Evolutionary conservation across 2,113 vertebrate species (phyloP).

Genomic region (Atherinomorus stipes): DNA sequence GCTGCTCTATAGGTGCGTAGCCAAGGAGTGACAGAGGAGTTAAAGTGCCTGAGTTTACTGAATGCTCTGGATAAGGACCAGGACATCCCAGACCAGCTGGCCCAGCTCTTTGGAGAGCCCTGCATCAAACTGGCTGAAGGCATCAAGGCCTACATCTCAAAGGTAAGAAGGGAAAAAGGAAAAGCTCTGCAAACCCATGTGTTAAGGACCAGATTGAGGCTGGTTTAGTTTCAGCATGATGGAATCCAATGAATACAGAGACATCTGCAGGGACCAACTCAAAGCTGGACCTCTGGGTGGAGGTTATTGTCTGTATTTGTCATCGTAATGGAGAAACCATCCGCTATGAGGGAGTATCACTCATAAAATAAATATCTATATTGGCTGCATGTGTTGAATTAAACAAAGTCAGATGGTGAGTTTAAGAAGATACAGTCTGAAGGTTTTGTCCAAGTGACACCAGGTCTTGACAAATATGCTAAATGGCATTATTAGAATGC

Average conservation of each 20-base stretch:
- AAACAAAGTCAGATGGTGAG: background rate
- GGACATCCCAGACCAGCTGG: constrained; percentile 84
- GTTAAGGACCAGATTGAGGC: constrained; percentile 42
- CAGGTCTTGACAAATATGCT: background rate
- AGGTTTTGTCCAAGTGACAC: background rate
- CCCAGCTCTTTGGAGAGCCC: constrained; percentile 84
- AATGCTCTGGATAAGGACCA: constrained; percentile 83
- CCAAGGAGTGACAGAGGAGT: constrained; percentile 85
- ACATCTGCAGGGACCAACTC: constrained; percentile 44
- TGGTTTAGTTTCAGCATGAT: constrained; percentile 16
- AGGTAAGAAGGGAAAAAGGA: constrained; percentile 77
- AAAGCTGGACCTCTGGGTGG: constrained; percentile 22
- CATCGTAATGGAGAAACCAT: constrained; percentile 21
- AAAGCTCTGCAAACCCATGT: constrained; percentile 9
- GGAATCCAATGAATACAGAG: constrained; percentile 36
- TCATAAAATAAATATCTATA: background rate
- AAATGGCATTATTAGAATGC: background rate
- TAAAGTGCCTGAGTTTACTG: constrained; percentile 86
- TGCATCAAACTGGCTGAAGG: constrained; percentile 88
- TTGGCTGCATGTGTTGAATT: constrained; percentile 2
- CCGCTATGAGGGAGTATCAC: background rate
- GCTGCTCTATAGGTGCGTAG: constrained; percentile 77
- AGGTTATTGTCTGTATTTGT: constrained; percentile 41
- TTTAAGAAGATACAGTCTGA: background rate
- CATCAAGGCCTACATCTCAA: constrained; percentile 88